Conservation (phyloP, 2,888 invertebrate species). For the Palloptera scutellata region DNA sequence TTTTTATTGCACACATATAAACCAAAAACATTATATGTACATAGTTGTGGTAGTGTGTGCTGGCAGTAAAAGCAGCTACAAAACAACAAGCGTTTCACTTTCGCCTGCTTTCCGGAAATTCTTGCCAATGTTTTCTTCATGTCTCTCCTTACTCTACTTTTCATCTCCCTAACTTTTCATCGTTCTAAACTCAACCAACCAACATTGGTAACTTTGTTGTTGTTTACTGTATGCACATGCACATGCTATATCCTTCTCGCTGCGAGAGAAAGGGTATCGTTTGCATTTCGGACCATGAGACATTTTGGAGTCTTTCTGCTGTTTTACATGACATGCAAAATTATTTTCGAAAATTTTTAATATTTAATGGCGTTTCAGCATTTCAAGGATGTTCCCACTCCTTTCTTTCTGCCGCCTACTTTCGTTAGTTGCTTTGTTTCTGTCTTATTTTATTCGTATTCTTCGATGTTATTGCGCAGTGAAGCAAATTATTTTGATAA, state of each 20-base stretch:
- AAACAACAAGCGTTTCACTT: too few species aligned
- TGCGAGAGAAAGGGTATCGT: too few species aligned
- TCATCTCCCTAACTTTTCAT: too few species aligned
- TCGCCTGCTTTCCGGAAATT: too few species aligned
- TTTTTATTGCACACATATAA: too few species aligned
- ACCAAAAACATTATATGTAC: too few species aligned
- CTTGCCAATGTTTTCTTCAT: too few species aligned
- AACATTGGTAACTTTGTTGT: too few species aligned
- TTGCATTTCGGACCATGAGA: slow-evolving; percentile 45
- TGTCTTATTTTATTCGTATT: slow-evolving; percentile 35
- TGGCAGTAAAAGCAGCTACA: too few species aligned
- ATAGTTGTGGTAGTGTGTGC: too few species aligned
- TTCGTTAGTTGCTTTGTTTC: slow-evolving; percentile 17
- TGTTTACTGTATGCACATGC: neutral
- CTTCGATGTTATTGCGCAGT: slow-evolving; percentile 24
- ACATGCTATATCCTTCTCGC: neutral
- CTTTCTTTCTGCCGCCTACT: slow-evolving; percentile 27
- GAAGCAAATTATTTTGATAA: slow-evolving; percentile 28
- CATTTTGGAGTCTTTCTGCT: slow-evolving; percentile 48
- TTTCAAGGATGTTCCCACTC: slow-evolving; percentile 21
- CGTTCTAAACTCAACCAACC: too few species aligned
- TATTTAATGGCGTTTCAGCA: slow-evolving; percentile 50
- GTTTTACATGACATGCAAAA: slow-evolving; percentile 3
- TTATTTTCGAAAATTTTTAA: slow-evolving; percentile 50
- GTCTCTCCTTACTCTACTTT: too few species aligned